phyloP scores from a whole-genome alignment of 2,113 vertebrate species.

The Murina feae region DNA sequence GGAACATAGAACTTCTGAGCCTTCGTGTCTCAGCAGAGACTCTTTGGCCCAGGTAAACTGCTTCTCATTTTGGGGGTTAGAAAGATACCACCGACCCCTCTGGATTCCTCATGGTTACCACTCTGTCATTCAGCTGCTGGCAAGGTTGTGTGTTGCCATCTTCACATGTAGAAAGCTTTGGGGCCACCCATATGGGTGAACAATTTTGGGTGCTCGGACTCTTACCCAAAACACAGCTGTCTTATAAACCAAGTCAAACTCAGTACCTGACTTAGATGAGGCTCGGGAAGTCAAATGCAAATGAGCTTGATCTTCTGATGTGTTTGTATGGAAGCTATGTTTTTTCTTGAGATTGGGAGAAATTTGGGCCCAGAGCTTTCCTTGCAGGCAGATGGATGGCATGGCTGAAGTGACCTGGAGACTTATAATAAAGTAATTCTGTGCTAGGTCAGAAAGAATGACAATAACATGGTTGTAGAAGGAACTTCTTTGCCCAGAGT shows the following conservation, averaged over 20 bases:
- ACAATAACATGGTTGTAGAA: neutral
- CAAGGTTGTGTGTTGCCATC: neutral
- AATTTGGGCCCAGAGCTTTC: neutral
- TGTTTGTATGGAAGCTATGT: neutral
- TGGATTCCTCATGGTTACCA: neutral
- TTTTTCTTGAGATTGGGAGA: neutral
- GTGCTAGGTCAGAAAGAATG: neutral
- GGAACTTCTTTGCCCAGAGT: neutral
- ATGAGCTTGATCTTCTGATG: neutral
- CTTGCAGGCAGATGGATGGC: neutral
- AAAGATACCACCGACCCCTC: neutral
- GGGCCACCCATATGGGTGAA: neutral
- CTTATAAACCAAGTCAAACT: neutral
- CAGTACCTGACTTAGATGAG: neutral
- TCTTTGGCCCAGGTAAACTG: neutral
- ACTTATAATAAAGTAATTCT: neutral
- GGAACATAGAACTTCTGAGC: neutral
- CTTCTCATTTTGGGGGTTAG: neutral
- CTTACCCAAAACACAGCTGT: neutral
- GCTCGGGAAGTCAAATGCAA: neutral
- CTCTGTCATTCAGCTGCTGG: neutral
- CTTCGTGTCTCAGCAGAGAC: neutral
- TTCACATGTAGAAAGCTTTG: neutral
- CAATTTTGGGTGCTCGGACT: neutral
- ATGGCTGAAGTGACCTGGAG: neutral